Evolutionary conservation across 2,113 vertebrate genomes (phyloP).

Genomic region (Zosterops borbonicus): DNA sequence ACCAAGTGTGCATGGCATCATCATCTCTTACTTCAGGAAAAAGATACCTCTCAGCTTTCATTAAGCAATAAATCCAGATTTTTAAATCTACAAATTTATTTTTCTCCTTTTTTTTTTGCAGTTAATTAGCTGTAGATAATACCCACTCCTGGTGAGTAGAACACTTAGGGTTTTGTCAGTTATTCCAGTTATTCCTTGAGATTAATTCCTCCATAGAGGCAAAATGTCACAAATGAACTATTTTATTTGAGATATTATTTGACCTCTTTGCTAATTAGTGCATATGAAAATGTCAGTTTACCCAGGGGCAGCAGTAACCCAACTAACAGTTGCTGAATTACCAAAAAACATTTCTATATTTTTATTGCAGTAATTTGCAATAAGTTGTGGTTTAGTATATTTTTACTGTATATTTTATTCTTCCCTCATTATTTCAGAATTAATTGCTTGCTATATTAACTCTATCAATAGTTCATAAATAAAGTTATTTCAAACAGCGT

Average conservation of each 20-base stretch:
- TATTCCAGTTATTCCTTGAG: background rate
- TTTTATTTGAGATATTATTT: constrained; percentile 50
- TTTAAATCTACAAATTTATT: background rate
- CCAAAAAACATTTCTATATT: background rate
- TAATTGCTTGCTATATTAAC: background rate
- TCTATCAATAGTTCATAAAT: background rate
- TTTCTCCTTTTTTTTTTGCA: background rate
- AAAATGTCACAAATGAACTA: background rate
- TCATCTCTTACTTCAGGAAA: accelerated
- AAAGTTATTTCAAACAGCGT: background rate
- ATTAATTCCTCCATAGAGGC: background rate
- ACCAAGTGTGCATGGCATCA: accelerated
- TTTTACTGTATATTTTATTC: background rate
- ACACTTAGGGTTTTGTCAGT: background rate
- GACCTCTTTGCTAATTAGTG: constrained; percentile 71
- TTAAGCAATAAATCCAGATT: background rate
- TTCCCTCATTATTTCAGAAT: background rate
- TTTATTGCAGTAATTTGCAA: background rate
- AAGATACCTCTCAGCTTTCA: background rate
- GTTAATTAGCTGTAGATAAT: background rate
- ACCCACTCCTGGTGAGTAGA: background rate
- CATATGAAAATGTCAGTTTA: constrained; percentile 61
- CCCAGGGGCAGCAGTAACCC: constrained; percentile 44
- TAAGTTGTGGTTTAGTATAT: background rate
- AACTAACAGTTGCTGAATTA: constrained; percentile 40